These are phyloP conservation scores for Sphinx pinastri DNA, from an alignment of 2,888 invertebrate species.

Conservation along the genomic window DNA sequence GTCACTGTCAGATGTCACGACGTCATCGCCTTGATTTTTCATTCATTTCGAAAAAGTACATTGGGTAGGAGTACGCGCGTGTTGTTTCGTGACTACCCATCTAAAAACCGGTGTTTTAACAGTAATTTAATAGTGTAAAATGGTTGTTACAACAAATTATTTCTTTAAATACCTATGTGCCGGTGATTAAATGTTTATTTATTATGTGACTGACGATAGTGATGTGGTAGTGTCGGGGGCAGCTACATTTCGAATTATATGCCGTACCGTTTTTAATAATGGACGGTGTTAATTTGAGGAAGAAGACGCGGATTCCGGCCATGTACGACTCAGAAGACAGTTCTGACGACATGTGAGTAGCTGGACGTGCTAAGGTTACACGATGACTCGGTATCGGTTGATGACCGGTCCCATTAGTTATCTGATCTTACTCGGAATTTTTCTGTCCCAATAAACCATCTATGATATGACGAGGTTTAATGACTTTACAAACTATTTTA, in stretches of 20 bases:
- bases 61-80: too few species aligned
- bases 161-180: constrained; percentile 40
- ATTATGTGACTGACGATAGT: constrained; percentile 33
- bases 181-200: constrained; percentile 41
- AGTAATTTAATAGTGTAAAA: background rate
- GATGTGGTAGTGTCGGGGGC: constrained; percentile 34
- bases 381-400: background rate
- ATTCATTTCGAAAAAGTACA: background rate
- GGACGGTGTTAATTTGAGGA: constrained; percentile 80
- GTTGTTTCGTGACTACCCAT: background rate
- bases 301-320: constrained; percentile 75
- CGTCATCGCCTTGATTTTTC: background rate
- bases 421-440: constrained; percentile 2
- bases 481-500: too few species aligned
- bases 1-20: background rate
- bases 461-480: background rate
- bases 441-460: background rate
- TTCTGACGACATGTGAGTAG: constrained; percentile 77
- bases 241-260: constrained; percentile 36
- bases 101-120: background rate
- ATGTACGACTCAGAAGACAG: constrained; percentile 78
- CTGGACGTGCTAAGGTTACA: background rate
- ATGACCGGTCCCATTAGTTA: constrained; percentile 13
- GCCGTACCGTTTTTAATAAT: constrained; percentile 52
- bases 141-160: constrained; percentile 11